A percentile compares a stretch with the other conserved stretches of the same genome.
Evolutionary conservation across 2,113 vertebrate genomes (phyloP).

Genomic region (Arothron firmamentum): DNA sequence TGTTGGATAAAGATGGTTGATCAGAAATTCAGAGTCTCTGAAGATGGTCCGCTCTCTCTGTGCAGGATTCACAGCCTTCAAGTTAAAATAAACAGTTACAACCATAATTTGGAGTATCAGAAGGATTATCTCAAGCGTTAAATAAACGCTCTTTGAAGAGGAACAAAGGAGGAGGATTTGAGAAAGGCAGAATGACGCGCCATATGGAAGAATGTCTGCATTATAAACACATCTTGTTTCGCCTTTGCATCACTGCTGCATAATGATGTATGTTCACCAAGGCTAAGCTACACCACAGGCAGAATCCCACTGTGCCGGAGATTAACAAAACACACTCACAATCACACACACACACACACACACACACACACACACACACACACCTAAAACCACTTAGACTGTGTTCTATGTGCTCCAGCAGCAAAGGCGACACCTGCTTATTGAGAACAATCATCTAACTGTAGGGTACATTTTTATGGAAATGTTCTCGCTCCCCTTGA

Average conservation of each 20-base stretch:
- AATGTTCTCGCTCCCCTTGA: constrained; percentile 74
- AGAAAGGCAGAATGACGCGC: constrained; percentile 25
- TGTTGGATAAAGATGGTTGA: not conserved
- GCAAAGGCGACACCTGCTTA: constrained; percentile 75
- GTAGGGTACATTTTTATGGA: constrained; percentile 79
- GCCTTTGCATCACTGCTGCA: constrained; percentile 67
- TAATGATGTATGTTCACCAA: constrained; percentile 72
- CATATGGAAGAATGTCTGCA: constrained; percentile 65
- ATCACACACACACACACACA: constrained; percentile 14
- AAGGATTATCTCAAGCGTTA: constrained; percentile 23
- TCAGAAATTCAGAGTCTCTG: not conserved
- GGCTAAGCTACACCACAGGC: constrained; percentile 65
- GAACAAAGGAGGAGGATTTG: constrained; percentile 55
- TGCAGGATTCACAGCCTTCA: not conserved
- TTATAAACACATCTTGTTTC: constrained; percentile 53
- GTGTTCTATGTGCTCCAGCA: constrained; percentile 66
- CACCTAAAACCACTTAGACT: constrained; percentile 71
- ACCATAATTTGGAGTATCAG: constrained; percentile 34
- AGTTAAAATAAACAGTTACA: constrained; percentile 24
- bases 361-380: constrained; percentile 3
- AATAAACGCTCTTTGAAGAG: constrained; percentile 65
- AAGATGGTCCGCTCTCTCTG: not conserved
- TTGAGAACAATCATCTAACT: constrained; percentile 77
- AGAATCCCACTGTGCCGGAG: constrained; percentile 67
- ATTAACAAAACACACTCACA: constrained; percentile 65